phyloP scores from a whole-genome alignment of 2,797 vertebrate species.

The Mormyrus hasselquistii region DNA sequence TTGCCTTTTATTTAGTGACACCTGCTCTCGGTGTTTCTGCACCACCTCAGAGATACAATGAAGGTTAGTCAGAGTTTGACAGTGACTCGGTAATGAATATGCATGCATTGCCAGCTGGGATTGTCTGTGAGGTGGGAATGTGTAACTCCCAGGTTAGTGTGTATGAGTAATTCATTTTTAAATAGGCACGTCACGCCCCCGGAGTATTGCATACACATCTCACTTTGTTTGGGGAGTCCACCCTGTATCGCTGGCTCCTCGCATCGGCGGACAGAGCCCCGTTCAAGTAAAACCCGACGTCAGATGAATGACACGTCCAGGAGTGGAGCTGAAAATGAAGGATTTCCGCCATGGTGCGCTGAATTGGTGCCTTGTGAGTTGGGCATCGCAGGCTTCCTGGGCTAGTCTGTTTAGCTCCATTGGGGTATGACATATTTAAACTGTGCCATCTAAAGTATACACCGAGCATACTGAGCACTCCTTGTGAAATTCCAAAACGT shows the following conservation, averaged over 20 bases:
- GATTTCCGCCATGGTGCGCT: background rate
- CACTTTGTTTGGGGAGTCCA: background rate
- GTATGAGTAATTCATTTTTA: background rate
- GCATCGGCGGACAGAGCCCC: too few species aligned
- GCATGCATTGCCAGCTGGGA: background rate
- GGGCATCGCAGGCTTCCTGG: background rate
- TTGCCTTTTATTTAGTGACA: background rate
- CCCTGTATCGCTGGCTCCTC: background rate
- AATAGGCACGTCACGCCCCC: background rate
- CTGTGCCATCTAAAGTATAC: background rate
- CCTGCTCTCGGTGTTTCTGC: background rate
- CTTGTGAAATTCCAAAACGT: conserved; percentile 4
- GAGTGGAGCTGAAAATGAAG: background rate
- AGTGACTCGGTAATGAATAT: background rate
- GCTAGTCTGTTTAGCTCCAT: background rate
- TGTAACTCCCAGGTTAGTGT: background rate
- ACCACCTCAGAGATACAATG: background rate
- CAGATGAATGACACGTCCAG: background rate
- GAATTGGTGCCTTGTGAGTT: background rate
- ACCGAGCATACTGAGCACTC: background rate
- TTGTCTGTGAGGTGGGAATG: background rate
- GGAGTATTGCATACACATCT: background rate
- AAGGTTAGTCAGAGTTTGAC: background rate
- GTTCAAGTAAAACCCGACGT: background rate
- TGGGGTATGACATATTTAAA: conserved; percentile 11